These are phyloP conservation scores for Chloropsis hardwickii DNA, from an alignment of 2,113 vertebrate genomes.

Conservation along the genomic window DNA sequence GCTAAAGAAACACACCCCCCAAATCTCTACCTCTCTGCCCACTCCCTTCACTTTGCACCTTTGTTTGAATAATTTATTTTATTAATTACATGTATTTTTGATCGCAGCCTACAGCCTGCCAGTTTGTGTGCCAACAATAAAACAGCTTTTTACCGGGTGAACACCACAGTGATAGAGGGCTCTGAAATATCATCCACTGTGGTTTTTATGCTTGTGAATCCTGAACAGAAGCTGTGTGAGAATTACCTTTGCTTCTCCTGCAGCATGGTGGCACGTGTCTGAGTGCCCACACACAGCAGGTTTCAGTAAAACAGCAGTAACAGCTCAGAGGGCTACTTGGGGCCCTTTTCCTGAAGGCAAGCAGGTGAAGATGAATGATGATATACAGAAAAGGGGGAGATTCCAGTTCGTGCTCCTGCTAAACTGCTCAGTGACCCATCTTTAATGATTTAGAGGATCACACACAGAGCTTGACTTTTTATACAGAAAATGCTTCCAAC, in stretches of 20 bases:
- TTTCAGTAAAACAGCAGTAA: neutral
- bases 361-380: neutral
- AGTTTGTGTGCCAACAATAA: neutral
- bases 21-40: neutral
- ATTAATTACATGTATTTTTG: neutral
- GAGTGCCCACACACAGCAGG: neutral
- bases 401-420: neutral
- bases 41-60: neutral
- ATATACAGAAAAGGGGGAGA: neutral
- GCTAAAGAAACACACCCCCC: neutral
- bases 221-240: neutral
- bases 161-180: neutral
- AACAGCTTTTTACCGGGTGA: neutral
- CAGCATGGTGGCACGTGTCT: fast-evolving
- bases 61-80: neutral
- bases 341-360: neutral
- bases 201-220: neutral
- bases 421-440: neutral
- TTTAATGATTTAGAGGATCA: neutral
- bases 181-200: fast-evolving
- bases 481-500: neutral
- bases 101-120: neutral
- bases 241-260: neutral
- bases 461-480: neutral
- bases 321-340: neutral